Evolutionary conservation across 2,888 invertebrate genomes (phyloP).

Genomic region (Drosophila histrio): DNA sequence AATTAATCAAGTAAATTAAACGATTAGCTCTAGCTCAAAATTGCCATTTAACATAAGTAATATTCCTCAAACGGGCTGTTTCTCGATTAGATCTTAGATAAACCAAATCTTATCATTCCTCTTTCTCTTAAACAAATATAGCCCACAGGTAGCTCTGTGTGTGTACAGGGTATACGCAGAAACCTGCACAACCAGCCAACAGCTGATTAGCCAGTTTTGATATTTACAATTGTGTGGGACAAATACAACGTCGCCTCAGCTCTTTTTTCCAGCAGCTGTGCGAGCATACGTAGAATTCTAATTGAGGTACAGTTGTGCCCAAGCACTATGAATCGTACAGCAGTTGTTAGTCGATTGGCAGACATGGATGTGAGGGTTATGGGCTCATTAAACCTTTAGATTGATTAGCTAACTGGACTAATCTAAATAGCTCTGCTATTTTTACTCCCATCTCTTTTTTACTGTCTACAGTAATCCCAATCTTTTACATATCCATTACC

Average conservation of each 20-base stretch:
- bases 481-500: too few relatives aligned
- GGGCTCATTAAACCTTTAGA: background rate
- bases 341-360: background rate
- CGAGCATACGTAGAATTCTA: constrained; percentile 65
- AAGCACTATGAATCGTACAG: constrained; percentile 21
- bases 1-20: background rate
- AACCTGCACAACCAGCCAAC: constrained; percentile 74
- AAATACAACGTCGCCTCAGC: constrained; percentile 18
- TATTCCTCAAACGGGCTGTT: too few relatives aligned
- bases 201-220: constrained; percentile 74
- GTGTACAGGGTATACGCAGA: constrained; percentile 22
- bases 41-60: too few relatives aligned
- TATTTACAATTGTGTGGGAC: constrained; percentile 45
- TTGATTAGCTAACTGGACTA: background rate
- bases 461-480: too few relatives aligned
- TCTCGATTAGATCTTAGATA: background rate
- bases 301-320: constrained; percentile 69
- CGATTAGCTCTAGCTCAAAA: too few relatives aligned
- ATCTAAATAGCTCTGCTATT: too few relatives aligned
- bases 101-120: too few relatives aligned
- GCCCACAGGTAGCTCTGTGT: background rate
- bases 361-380: background rate
- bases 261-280: constrained; percentile 52
- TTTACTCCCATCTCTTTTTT: too few relatives aligned
- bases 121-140: background rate